phyloP scores from a whole-genome alignment of 2,888 invertebrate species.

The Macaria liturata region DNA sequence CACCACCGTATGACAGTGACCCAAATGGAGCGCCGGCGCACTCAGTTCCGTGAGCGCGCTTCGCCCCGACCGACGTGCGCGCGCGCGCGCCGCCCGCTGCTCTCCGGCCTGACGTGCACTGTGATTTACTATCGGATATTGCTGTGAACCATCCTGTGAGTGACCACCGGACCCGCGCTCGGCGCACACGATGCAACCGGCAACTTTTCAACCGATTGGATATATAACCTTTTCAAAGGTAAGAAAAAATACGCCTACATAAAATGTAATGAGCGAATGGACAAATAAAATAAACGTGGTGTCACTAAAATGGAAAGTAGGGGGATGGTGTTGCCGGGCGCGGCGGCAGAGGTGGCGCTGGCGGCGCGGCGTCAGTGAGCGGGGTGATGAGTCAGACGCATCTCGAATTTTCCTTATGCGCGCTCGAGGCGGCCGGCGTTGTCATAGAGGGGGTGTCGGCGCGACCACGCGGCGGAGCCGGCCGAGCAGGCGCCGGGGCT shows the following conservation, averaged over 20 bases:
- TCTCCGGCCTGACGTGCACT: conserved; percentile 61
- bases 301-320: conserved; percentile 46
- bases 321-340: conserved; percentile 38
- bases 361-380: conserved; percentile 46
- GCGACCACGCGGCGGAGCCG: conserved; percentile 44
- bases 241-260: conserved; percentile 54
- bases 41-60: conserved; percentile 79
- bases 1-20: conserved; percentile 80
- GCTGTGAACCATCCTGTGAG: conserved; percentile 72
- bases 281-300: conserved; percentile 11
- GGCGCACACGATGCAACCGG: conserved; percentile 23
- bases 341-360: conserved; percentile 33
- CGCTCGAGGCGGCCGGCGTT: conserved; percentile 53
- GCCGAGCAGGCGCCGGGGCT: conserved; percentile 41
- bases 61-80: conserved; percentile 51
- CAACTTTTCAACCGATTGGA: conserved; percentile 41
- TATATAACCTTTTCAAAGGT: conserved; percentile 58
- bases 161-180: conserved; percentile 55
- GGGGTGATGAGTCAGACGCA: conserved; percentile 72
- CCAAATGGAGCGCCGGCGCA: conserved; percentile 80
- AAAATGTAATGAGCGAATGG: conserved; percentile 35
- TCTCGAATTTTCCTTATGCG: conserved; percentile 79
- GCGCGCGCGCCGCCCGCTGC: conserved; percentile 45
- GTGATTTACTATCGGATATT: conserved; percentile 71
- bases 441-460: conserved; percentile 59